Percentiles rank a stretch among this genome's conserved stretches.
phyloP scores from a whole-genome alignment of 1,140 invertebrate genomes.

The Pseudomyrmex pallidus region DNA sequence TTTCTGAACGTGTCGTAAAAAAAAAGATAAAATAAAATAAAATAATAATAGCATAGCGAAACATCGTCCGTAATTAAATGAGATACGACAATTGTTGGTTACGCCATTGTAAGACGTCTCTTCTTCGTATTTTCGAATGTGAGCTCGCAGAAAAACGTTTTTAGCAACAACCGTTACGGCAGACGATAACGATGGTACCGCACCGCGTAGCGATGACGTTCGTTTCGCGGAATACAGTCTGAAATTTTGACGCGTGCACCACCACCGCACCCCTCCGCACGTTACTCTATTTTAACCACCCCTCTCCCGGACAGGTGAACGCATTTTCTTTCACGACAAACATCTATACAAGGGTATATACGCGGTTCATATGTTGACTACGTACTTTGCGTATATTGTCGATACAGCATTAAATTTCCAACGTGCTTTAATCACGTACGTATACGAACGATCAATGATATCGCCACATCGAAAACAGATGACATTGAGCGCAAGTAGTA shows the following conservation, averaged over 20 bases:
- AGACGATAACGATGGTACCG: slow-evolving; percentile 22
- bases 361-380: no score
- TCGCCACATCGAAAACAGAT: no score
- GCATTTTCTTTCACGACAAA: not conserved
- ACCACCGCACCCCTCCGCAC: not conserved
- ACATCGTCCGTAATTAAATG: not conserved
- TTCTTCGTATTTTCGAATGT: slow-evolving; percentile 1
- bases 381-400: no score
- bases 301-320: slow-evolving; percentile 17
- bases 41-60: not conserved
- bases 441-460: no score
- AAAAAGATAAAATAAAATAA: no score
- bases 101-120: not conserved
- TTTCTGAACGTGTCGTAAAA: no score
- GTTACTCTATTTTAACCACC: slow-evolving; percentile 37
- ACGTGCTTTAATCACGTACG: no score
- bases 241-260: slow-evolving; percentile 43
- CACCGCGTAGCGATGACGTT: slow-evolving; percentile 24
- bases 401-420: no score
- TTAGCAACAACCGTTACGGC: slow-evolving; percentile 13
- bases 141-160: slow-evolving; percentile 42
- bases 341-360: no score
- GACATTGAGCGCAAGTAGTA: no score
- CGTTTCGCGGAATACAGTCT: slow-evolving; percentile 41
- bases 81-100: not conserved